These are phyloP conservation scores for Sebastes iracundus DNA, from an alignment of 2,797 vertebrate species.

Conservation along the genomic window DNA sequence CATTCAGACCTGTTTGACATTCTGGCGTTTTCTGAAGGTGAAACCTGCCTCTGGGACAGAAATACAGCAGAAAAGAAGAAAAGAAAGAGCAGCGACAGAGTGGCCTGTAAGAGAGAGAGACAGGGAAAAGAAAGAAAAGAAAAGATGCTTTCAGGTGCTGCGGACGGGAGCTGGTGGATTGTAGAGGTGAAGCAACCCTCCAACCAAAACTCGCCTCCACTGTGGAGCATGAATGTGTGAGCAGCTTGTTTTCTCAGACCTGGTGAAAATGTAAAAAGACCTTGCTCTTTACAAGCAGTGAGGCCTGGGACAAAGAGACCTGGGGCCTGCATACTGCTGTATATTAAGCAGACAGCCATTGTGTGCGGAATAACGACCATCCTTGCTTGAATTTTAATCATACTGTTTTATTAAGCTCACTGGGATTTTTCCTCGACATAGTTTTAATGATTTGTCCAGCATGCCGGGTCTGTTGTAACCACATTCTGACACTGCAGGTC, in stretches of 20 bases:
- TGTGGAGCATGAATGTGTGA: slow-evolving; percentile 53
- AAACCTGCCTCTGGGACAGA: slow-evolving; percentile 85
- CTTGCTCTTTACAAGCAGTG: slow-evolving; percentile 61
- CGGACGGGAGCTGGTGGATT: slow-evolving; percentile 10
- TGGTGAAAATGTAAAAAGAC: slow-evolving; percentile 74
- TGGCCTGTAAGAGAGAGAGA: background rate
- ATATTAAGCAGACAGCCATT: slow-evolving; percentile 74
- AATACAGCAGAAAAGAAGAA: background rate
- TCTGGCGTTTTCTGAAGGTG: slow-evolving; percentile 89
- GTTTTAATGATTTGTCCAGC: slow-evolving; percentile 75
- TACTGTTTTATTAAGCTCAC: slow-evolving; percentile 78
- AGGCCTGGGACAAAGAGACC: slow-evolving; percentile 73
- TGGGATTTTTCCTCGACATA: slow-evolving; percentile 65
- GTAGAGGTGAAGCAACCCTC: slow-evolving; percentile 45
- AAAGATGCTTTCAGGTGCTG: slow-evolving; percentile 12
- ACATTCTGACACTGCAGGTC: slow-evolving; percentile 42
- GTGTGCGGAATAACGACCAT: slow-evolving; percentile 67
- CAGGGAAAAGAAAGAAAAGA: background rate
- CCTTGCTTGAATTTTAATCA: slow-evolving; percentile 81
- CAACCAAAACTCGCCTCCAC: slow-evolving; percentile 18
- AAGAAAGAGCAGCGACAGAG: background rate
- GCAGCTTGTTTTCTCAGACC: slow-evolving; percentile 68
- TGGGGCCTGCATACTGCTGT: slow-evolving; percentile 64
- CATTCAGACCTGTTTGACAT: slow-evolving; percentile 86
- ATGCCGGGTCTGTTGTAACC: slow-evolving; percentile 36